Evolutionary conservation across 2,888 invertebrate species (phyloP).

Genomic region (Pseudococcus viburni): DNA sequence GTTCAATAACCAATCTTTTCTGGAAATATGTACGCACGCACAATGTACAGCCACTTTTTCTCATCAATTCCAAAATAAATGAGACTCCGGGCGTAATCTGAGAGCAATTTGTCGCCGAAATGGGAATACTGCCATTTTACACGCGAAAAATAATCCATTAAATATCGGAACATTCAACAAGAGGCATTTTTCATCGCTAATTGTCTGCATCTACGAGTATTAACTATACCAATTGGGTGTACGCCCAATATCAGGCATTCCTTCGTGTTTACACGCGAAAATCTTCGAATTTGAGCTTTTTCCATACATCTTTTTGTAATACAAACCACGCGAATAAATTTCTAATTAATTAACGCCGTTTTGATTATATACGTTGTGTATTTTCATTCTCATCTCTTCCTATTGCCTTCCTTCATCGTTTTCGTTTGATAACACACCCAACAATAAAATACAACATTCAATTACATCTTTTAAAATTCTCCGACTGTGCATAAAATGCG

Average conservation of each 20-base stretch:
- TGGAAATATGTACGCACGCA: constrained; percentile 16
- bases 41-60: neutral
- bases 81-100: neutral
- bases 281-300: neutral
- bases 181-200: neutral
- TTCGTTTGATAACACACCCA: constrained; percentile 4
- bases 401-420: neutral
- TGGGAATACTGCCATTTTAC: neutral
- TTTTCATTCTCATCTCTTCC: neutral
- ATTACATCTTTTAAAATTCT: constrained; percentile 31
- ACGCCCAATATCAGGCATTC: neutral
- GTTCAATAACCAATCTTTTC: constrained; percentile 27
- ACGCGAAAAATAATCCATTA: constrained; percentile 32
- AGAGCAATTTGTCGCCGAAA: neutral
- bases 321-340: neutral
- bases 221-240: neutral
- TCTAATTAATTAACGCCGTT: neutral
- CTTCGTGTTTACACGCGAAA: constrained; percentile 4
- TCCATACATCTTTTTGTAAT: neutral
- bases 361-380: neutral
- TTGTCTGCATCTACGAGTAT: neutral
- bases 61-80: neutral
- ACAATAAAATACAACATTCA: neutral
- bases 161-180: neutral
- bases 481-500: neutral